These are phyloP conservation scores for Drosophila miranda DNA, from an alignment of 1,140 invertebrate genomes.

Conservation along the genomic window DNA sequence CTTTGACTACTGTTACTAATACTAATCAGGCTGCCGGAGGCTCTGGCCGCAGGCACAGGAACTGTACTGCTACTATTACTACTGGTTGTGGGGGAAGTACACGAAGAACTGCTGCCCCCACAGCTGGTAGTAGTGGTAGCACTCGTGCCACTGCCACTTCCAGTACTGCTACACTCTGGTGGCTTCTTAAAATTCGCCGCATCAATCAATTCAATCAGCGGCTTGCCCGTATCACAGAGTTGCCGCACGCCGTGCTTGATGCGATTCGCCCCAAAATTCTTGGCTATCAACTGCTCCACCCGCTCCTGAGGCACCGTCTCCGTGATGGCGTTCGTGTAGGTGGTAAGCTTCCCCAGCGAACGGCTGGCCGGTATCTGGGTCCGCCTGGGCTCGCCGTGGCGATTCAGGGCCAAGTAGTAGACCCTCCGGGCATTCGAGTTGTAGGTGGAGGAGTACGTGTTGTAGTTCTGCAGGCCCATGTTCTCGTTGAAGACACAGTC, in stretches of 20 bases:
- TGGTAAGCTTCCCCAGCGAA: conserved; percentile 88
- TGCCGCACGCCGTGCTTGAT: conserved; percentile 82
- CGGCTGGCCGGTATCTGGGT: conserved; percentile 87
- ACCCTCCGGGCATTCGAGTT: conserved; percentile 88
- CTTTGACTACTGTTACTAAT: conserved; percentile 80
- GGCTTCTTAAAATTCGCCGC: conserved; percentile 65
- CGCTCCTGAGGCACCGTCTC: conserved; percentile 85
- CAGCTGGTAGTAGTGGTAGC: conserved; percentile 22
- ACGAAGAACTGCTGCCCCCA: conserved; percentile 19
- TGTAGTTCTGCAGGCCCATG: conserved; percentile 92
- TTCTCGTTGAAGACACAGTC: conserved; percentile 94
- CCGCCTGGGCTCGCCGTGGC: conserved; percentile 86
- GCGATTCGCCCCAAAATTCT: conserved; percentile 81
- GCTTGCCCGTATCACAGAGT: conserved; percentile 82
- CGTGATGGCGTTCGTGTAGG: conserved; percentile 88
- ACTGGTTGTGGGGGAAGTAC: background rate
- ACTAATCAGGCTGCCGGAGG: conserved; percentile 70
- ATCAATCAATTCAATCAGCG: conserved; percentile 75
- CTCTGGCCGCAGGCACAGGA: conserved; percentile 67
- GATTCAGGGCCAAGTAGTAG: conserved; percentile 89
- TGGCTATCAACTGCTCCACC: conserved; percentile 82
- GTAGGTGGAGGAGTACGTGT: conserved; percentile 90
- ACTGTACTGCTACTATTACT: conserved; percentile 68
- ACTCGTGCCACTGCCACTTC: conserved; percentile 25
- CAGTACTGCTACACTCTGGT: conserved; percentile 62